Base-by-base conservation (phyloP, 2,888 invertebrate genomes). In the Oxystoma pomonae region DNA sequence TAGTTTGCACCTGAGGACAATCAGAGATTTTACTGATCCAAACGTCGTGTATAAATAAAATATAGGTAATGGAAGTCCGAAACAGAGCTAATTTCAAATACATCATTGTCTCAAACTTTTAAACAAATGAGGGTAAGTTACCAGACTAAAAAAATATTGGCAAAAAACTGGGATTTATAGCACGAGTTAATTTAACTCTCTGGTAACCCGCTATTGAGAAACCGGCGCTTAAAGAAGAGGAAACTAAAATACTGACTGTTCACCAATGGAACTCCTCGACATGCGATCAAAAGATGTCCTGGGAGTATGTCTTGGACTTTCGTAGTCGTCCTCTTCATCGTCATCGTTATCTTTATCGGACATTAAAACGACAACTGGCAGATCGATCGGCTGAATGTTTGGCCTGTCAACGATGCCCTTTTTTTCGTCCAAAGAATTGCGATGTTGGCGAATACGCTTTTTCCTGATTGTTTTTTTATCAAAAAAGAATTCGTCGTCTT, bases 301-400 rank as follows among this genome's bases (percentile, higher is more conserved):
- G 12, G 12, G 35, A 35, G 35, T 7, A 35, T 35, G 3, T 35
- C 12, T 3, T 35, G 35, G 35, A 35, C 5, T 35, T 35, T 35
- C 35, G 12, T 35, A 35, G 12, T 35, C 35, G 12, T 35, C 35
- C 35, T 12, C 35, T 7, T 35, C 35, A 7, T 35, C 35, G 35
- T 3, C 3, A 35, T 35, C 12, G 3, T 35, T 35, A 12, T 35
- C 35, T 35, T 35, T 35, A 35, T 35, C 35, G 12, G 35, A 35
- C 35, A 35, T 35, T 35, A 35, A 3, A 16, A 65, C 65, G 16
- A 58, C 60, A 55, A 62, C 62, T 1, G 63, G 49, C 5, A 65
- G n/a, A 35, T 22, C 58, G n/a, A 65, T 61, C 5, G 65, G 65
- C 17, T 65, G 65, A 18, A 65, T 55, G 49, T 65, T 55, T 19